Evolutionary conservation across 2,113 vertebrate genomes (phyloP).

Genomic region (Ailurus styani): DNA sequence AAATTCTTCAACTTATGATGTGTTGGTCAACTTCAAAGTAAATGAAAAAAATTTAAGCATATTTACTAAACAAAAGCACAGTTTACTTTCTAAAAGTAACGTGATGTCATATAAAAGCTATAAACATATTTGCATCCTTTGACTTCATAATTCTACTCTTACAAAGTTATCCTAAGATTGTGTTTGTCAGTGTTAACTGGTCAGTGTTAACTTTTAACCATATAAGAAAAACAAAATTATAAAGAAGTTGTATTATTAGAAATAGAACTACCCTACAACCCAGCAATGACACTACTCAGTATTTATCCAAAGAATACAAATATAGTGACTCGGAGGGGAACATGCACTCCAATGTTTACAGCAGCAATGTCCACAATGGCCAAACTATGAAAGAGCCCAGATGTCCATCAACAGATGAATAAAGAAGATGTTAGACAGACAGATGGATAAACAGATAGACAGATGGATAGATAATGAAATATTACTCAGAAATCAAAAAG

Average conservation of each 20-base stretch:
- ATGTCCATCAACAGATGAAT: no score
- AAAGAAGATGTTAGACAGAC: no score
- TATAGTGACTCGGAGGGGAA: background rate
- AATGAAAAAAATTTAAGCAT: background rate
- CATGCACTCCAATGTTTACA: background rate
- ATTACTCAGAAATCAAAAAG: no score
- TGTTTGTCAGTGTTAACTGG: background rate
- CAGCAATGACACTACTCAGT: background rate
- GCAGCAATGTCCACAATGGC: no score
- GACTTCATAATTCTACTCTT: background rate
- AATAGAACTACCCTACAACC: background rate
- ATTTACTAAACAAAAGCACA: slow-evolving; percentile 34
- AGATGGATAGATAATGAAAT: no score
- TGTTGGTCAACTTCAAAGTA: slow-evolving; percentile 6
- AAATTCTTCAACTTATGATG: slow-evolving; percentile 22
- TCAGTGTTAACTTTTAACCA: background rate
- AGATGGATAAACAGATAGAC: no score
- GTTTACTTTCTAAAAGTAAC: background rate
- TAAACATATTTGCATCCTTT: background rate
- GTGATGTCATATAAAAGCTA: background rate
- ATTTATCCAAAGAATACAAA: background rate
- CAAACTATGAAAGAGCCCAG: no score
- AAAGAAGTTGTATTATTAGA: background rate
- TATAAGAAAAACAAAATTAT: background rate
- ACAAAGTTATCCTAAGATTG: slow-evolving; percentile 21